Conservation (phyloP, 2,113 vertebrate species). For the Nerophis ophidion region DNA sequence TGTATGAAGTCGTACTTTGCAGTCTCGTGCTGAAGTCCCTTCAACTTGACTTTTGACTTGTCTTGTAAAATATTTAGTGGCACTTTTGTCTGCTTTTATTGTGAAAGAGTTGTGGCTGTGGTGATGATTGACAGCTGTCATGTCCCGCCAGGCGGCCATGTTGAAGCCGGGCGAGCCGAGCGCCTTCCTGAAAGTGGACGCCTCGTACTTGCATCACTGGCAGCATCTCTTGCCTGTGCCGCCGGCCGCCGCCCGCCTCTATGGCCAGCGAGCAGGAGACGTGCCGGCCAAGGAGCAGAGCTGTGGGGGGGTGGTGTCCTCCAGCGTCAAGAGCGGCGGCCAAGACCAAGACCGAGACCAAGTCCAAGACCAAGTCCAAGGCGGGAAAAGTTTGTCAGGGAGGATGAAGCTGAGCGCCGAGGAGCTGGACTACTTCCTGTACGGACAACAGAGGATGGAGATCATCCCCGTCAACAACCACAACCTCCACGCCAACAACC, state of each 20-base stretch:
- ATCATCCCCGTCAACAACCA: constrained; percentile 96
- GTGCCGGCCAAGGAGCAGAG: constrained; percentile 53
- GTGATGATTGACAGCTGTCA: constrained; percentile 17
- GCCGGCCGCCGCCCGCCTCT: constrained; percentile 68
- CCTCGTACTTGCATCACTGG: constrained; percentile 96
- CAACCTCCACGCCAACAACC: constrained; percentile 86
- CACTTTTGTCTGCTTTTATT: too few species aligned
- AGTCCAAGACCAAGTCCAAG: too few species aligned
- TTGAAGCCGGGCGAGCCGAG: constrained; percentile 90
- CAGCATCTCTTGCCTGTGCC: constrained; percentile 94
- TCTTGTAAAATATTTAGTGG: too few species aligned
- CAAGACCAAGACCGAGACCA: too few species aligned
- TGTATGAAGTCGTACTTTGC: too few species aligned
- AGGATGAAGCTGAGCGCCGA: constrained; percentile 84
- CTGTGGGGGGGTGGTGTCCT: constrained; percentile 59
- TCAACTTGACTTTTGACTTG: too few species aligned
- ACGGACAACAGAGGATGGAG: constrained; percentile 99
- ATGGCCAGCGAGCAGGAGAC: constrained; percentile 14
- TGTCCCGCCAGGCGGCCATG: constrained; percentile 68
- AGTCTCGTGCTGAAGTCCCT: too few species aligned
- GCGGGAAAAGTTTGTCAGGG: constrained; percentile 25
- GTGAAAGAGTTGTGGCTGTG: too few species aligned
- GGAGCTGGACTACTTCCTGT: constrained; percentile 98
- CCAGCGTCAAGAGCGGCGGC: constrained; percentile 63
- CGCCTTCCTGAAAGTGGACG: constrained; percentile 97